These are phyloP conservation scores for Enteromius thamalakanensis DNA, from an alignment of 2,797 vertebrate genomes.

Conservation along the genomic window DNA sequence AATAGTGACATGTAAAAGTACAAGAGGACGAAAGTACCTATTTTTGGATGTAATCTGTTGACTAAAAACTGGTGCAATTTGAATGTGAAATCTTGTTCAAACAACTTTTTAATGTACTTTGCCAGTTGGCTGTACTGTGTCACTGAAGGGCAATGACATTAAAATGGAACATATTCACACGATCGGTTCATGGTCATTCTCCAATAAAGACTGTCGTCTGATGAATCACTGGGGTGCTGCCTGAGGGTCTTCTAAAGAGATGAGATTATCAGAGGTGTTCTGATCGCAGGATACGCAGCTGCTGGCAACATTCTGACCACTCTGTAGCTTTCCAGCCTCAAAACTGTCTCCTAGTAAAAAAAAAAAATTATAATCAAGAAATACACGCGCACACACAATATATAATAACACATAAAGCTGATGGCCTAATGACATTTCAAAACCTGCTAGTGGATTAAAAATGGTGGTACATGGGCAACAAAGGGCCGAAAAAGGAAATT, in stretches of 20 bases:
- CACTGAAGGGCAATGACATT: slow-evolving; percentile 24
- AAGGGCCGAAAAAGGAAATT: no score
- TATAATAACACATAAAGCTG: no score
- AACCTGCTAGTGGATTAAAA: no score
- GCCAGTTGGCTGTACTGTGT: neutral
- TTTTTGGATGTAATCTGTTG: slow-evolving; percentile 16
- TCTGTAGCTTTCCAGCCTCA: slow-evolving; percentile 57
- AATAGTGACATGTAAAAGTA: neutral
- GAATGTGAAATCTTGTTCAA: slow-evolving; percentile 18
- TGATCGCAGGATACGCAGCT: slow-evolving; percentile 60
- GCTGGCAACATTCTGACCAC: slow-evolving; percentile 41
- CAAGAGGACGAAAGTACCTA: neutral
- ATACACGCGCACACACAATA: neutral
- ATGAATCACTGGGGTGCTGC: neutral
- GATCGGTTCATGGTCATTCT: slow-evolving; percentile 9
- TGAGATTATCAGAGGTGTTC: slow-evolving; percentile 56
- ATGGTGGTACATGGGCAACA: no score
- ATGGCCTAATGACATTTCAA: neutral
- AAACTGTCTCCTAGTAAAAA: slow-evolving; percentile 63
- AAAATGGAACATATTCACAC: slow-evolving; percentile 11
- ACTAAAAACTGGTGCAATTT: neutral
- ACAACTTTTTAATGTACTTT: neutral
- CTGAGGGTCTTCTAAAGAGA: slow-evolving; percentile 57
- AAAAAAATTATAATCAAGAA: neutral
- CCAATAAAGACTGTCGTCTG: slow-evolving; percentile 5